Evolutionary conservation across 2,797 vertebrate species (phyloP).

Genomic region (Austrolebias charrua): DNA sequence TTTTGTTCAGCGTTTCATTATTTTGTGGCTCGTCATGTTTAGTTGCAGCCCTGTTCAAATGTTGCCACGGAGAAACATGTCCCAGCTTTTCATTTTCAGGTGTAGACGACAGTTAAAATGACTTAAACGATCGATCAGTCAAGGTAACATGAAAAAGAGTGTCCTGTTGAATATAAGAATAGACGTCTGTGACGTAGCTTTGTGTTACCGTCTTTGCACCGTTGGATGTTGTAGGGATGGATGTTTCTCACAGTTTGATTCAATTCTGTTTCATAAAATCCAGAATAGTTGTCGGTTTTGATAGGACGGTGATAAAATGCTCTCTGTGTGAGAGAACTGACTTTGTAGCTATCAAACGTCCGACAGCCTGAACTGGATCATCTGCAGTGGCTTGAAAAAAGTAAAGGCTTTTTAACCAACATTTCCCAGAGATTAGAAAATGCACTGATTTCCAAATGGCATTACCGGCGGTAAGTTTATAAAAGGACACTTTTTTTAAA

Average conservation of each 20-base stretch:
- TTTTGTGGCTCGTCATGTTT: slow-evolving; percentile 1
- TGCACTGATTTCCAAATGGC: slow-evolving; percentile 3
- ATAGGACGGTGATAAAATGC: no score
- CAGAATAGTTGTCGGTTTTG: neutral
- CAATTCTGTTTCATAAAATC: slow-evolving; percentile 17
- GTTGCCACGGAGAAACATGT: slow-evolving; percentile 52
- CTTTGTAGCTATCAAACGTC: no score
- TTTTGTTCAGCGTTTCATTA: neutral
- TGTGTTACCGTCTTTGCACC: neutral
- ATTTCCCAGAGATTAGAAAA: neutral
- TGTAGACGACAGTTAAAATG: slow-evolving; percentile 63
- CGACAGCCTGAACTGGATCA: neutral
- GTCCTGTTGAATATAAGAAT: slow-evolving; percentile 10
- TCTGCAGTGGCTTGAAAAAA: neutral
- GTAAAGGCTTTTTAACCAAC: neutral
- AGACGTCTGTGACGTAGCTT: slow-evolving; percentile 40
- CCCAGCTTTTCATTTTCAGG: slow-evolving; percentile 69
- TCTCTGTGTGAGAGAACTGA: no score
- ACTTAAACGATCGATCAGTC: slow-evolving; percentile 41
- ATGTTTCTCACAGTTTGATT: slow-evolving; percentile 17
- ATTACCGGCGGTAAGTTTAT: neutral
- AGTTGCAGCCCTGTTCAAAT: slow-evolving; percentile 6
- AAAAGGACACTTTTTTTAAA: neutral
- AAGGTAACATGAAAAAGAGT: slow-evolving; percentile 61
- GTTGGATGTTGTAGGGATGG: slow-evolving; percentile 30